Evolutionary conservation across 1,140 invertebrate species (phyloP), one percentile per base, ranked within the genome.

Genomic region (Drosophila elegans): DNA sequence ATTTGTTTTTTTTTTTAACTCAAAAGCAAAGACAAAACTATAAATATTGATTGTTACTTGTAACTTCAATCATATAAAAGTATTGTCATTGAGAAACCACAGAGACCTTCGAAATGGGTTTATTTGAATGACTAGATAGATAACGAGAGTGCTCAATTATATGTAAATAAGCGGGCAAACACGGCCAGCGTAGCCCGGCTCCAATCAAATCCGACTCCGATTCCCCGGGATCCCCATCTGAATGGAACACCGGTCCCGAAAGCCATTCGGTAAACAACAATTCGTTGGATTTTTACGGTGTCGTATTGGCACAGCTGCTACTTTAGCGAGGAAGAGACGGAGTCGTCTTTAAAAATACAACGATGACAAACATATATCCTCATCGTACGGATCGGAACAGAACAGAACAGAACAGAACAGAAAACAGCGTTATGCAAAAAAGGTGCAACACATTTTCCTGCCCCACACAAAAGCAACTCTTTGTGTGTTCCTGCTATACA

Each of bases 361-460:
- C 12, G 52, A 78, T 51, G 59, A 59, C 66, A 56, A 48, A 21
- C 56, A 56, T 38, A 57, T 45, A 48, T 71, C 46, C 54, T 38
- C 39, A 68, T 42, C 54, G 27, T 16, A 29, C 66, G 27, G 48
- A 39, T 34, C 38, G 32, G 11, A 29, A 34, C 45, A 49, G 55
- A 63, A 36, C n/a, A n/a, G n/a, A n/a, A n/a, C 53, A 48, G 41
- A 59, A 46, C 72, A 48, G 68, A 84, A 84, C 71, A 60, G 53
- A 60, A 76, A 61, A 52, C 54, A 29, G 64, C 82, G 61, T 85
- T 85, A 85, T 85, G 81, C 81, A 85, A 85, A 83, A 86, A 88
- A 89, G 84, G 84, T 88, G 84, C 80, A 78, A 88, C 84, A 72
- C 52, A 71, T 57, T 89, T 89, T 89, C 82, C 83, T 67, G 78